Base-by-base conservation (phyloP, 53 echinoderm and acorn worm species). In the Echinometra lucunter region DNA sequence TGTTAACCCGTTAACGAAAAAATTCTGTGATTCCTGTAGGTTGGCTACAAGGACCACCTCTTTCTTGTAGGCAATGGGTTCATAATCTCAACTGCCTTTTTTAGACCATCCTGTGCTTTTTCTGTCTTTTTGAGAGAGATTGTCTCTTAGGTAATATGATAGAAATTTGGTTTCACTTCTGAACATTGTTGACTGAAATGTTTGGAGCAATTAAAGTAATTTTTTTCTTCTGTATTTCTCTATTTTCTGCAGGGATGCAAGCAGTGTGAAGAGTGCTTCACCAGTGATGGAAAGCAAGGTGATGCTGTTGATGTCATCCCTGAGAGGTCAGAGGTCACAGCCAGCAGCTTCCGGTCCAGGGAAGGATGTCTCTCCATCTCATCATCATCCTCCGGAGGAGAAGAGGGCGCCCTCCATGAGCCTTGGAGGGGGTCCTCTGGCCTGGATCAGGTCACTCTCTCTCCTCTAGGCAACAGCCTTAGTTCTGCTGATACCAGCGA, bases 401-500 rank as follows among this genome's bases (percentile, higher is more conserved):
- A 60, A 44, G 67, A 74, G n/a, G 78, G 78, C 0, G 40, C 23
- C 66, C 58, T 83, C 16, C 57, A 85, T 17, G 82, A 66, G 66
- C 44, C 85, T 57, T 94, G 82, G 75, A 55, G 57, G 78, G 55
- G 60, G 82, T 83, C 94, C 66, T 94, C 94, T 83, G 66, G 85
- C 94, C 28, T 94, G 60, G 85, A 58, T 94, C 94, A 94, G 85
- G 94, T 57, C 82, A 37, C 60, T 60, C 94, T 94, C 94, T 83
- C 82, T 67, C 94, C 82, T 60, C 82, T 83, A 94, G 94, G 82
- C 40, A 82, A 83, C 85, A 83, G 58, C 47, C 94, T 40, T 42
- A 83, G 94, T 85, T 94, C 85, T 42, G 94, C 66, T 8, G 94
- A 94, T 38, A 83, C 94, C 82, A 94, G 94, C 47, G 94, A 94